A percentile compares a stretch with the other conserved stretches of the same genome.
Conservation (phyloP, 2,113 vertebrate species). For the Cygnus buccinator region DNA sequence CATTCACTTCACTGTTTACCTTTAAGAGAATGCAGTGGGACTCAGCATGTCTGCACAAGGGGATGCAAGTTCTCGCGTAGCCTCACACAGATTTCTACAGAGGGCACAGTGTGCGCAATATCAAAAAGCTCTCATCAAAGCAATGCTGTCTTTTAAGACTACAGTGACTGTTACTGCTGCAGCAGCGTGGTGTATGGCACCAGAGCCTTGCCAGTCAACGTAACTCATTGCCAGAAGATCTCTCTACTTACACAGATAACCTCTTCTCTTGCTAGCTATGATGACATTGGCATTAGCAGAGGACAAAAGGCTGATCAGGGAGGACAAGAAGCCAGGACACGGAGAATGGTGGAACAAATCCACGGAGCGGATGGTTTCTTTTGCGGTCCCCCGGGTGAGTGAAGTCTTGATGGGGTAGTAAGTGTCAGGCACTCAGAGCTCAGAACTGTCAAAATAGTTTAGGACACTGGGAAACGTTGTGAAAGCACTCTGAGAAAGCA, state of each 20-base stretch:
- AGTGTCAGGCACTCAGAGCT: background rate
- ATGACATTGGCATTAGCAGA: conserved; percentile 49
- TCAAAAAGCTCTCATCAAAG: background rate
- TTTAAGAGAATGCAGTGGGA: background rate
- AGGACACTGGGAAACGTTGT: background rate
- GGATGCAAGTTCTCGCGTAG: background rate
- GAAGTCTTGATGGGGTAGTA: background rate
- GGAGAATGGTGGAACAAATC: conserved; percentile 88
- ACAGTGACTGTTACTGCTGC: fast-evolving
- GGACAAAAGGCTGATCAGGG: conserved; percentile 36
- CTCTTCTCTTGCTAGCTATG: conserved; percentile 50
- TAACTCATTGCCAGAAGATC: background rate
- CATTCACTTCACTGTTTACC: background rate
- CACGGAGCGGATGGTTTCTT: conserved; percentile 86
- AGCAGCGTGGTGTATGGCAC: background rate
- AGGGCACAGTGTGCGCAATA: background rate
- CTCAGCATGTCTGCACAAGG: background rate
- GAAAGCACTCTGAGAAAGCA: background rate
- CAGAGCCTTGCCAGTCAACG: background rate
- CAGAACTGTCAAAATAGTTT: background rate
- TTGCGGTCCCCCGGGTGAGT: conserved; percentile 89
- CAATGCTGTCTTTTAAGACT: background rate
- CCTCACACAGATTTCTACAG: background rate
- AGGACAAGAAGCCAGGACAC: conserved; percentile 68
- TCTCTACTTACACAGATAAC: background rate